Evolutionary conservation across 2,113 vertebrate genomes (phyloP), one percentile per base, ranked within the genome.

Genomic region (Grus americana): DNA sequence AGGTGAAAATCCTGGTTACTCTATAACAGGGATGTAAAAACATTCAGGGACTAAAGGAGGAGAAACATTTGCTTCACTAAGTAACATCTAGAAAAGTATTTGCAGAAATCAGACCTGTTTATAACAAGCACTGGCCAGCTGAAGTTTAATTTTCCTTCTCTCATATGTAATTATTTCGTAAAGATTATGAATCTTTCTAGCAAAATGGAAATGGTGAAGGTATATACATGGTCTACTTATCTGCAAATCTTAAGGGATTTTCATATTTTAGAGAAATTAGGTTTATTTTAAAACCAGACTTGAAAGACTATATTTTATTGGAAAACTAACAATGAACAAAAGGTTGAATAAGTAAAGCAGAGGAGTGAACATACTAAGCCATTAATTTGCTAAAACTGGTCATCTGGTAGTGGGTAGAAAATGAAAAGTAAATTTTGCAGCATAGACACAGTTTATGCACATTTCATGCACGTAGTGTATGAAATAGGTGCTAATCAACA

Each of bases 271-370:
- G 58, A 94, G 71, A 97, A 91, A 89, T 44, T 71, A 34, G 6
- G 6, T 61, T 86, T 75, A 47, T 92, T 96, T 95, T 80, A 54
- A 95, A 97, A 96, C 44, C 49, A 72, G 46, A 81, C 61, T 91
- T 85, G 72, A 95, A 97, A 96, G 85, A 57, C n/a, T 68, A 46
- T 52, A 27, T 88, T 97, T 94, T 95, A 84, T 95, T 91, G 81
- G 83, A 79, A 88, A 96, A 88, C 61, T 81, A 96, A 82, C 80
- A 65, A 27, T 93, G 90, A 97, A 92, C 40, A 95, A 95, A 95
- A 29, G 81, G 21, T 66, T 70, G 81, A 95, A 93, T 73, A 81
- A 96, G 93, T 97, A 83, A 93, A 93, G 36, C 17, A 86, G 84
- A 27, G 59, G 50, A 92, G 93, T 90, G 87, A 98, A 95, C 50